Percentiles rank a stretch among this genome's conserved stretches.
Conservation (phyloP, 2,797 vertebrate species). For the Labeo calbasu region DNA sequence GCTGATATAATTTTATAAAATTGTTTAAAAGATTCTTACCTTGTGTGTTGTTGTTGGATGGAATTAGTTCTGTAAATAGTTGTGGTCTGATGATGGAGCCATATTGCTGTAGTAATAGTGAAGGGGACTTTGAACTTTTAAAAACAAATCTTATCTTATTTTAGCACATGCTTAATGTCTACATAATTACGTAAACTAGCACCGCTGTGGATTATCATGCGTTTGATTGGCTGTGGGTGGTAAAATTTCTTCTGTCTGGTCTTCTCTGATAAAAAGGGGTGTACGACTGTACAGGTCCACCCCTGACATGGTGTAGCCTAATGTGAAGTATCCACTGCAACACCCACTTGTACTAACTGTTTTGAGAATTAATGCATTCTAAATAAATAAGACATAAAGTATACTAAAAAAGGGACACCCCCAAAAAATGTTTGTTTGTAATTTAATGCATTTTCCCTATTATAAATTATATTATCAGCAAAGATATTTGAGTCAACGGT, state of each 20-base stretch:
- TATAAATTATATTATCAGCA: background rate
- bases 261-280: conserved; percentile 69
- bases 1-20: background rate
- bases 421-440: background rate
- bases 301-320: conserved; percentile 18
- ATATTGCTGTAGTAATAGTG: conserved; percentile 15
- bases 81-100: conserved; percentile 35
- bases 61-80: conserved; percentile 17
- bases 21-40: background rate
- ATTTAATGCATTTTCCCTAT: background rate
- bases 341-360: background rate
- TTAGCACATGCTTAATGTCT: conserved; percentile 31
- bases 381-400: background rate
- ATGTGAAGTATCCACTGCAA: background rate
- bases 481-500: background rate
- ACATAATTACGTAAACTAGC: conserved; percentile 38
- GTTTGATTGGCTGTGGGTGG: conserved; percentile 59
- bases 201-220: conserved; percentile 11
- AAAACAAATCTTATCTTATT: conserved; percentile 60
- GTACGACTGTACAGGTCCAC: conserved; percentile 34
- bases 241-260: conserved; percentile 60
- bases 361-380: background rate
- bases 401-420: no score
- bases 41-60: conserved; percentile 26
- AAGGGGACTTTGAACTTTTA: conserved; percentile 16